phyloP scores from a whole-genome alignment of 2,888 invertebrate species.

The Himalopsyche anomala region DNA sequence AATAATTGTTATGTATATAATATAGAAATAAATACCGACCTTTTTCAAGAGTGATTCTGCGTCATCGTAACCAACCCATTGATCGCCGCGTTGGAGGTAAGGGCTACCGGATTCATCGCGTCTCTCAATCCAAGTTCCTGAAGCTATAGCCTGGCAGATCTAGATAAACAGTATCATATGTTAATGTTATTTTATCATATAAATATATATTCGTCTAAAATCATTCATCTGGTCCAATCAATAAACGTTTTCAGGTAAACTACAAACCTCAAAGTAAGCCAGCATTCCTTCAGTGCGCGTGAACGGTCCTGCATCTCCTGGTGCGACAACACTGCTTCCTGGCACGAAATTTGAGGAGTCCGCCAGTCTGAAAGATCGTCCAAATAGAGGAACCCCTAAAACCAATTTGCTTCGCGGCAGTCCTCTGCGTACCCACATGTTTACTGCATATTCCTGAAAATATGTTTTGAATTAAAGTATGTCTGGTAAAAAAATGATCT shows the following conservation, averaged over 20 bases:
- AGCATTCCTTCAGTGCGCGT: conserved; percentile 83
- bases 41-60: conserved; percentile 80
- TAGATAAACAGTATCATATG: conserved; percentile 64
- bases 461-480: neutral
- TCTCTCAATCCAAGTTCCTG: conserved; percentile 76
- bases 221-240: neutral
- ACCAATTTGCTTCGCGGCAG: conserved; percentile 82
- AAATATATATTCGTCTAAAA: no score
- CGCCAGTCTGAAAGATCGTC: conserved; percentile 82
- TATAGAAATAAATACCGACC: conserved; percentile 71
- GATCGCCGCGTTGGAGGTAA: conserved; percentile 82
- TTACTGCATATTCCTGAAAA: conserved; percentile 81
- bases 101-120: conserved; percentile 82
- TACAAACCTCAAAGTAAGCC: conserved; percentile 84
- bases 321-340: conserved; percentile 79
- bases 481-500: neutral
- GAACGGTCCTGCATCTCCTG: conserved; percentile 81
- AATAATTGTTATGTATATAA: no score
- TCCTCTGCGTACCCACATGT: conserved; percentile 81
- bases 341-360: conserved; percentile 75
- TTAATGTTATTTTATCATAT: no score
- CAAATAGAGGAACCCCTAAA: conserved; percentile 85
- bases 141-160: conserved; percentile 78
- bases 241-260: neutral
- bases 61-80: conserved; percentile 90